Conservation (phyloP, 2,113 vertebrate genomes). For the Crotophaga sulcirostris region DNA sequence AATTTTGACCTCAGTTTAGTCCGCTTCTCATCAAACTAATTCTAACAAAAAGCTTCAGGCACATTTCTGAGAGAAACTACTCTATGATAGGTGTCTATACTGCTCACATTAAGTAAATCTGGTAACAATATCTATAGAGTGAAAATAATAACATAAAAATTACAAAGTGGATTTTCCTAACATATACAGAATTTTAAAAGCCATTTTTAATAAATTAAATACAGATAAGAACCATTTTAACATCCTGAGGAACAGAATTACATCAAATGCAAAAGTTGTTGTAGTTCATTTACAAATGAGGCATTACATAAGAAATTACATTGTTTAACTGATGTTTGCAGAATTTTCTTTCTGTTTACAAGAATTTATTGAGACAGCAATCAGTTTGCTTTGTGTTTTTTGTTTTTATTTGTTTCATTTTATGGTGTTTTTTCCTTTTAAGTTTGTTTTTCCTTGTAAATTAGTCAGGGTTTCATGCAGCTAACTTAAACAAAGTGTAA, state of each 20-base stretch:
- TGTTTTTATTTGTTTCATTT: background rate
- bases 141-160: background rate
- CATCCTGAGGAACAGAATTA: background rate
- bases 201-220: conserved; percentile 36
- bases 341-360: background rate
- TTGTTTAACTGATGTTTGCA: background rate
- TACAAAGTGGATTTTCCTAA: background rate
- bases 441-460: background rate
- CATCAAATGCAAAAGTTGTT: background rate
- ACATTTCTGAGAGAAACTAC: background rate
- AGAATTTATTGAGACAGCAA: background rate
- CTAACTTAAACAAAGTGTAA: background rate
- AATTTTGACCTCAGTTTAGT: background rate
- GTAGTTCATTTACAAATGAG: conserved; percentile 23
- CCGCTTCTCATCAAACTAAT: background rate
- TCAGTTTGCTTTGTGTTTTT: background rate
- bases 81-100: background rate
- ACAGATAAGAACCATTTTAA: conserved; percentile 1
- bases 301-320: background rate
- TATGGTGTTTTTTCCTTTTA: background rate
- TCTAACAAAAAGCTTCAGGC: background rate
- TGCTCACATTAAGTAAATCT: background rate
- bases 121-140: background rate
- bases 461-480: background rate
- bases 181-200: background rate